These are phyloP conservation scores for Prochilodus magdalenae DNA, from an alignment of 2,113 vertebrate genomes.

Conservation along the genomic window DNA sequence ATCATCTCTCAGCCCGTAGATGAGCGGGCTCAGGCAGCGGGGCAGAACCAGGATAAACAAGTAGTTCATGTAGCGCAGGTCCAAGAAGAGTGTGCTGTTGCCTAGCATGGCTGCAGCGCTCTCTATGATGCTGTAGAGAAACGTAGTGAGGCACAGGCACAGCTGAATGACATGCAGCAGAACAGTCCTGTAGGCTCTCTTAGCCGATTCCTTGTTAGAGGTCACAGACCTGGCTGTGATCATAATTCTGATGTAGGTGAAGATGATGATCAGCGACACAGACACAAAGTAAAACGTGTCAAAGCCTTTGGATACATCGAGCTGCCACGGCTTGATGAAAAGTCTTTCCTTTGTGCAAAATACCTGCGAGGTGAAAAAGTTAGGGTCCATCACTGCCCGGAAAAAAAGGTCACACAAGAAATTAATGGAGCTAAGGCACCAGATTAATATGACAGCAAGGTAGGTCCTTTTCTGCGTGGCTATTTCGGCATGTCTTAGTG, in stretches of 20 bases:
- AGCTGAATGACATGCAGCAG: constrained; percentile 38
- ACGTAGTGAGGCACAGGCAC: constrained; percentile 5
- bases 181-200: constrained; percentile 9
- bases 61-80: constrained; percentile 24
- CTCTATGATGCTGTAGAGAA: constrained; percentile 35
- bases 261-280: constrained; percentile 25
- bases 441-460: constrained; percentile 40
- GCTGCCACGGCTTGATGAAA: constrained; percentile 27
- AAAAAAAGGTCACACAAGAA: constrained; percentile 30
- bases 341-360: constrained; percentile 34
- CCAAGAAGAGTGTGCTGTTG: not conserved
- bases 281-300: constrained; percentile 33
- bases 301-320: constrained; percentile 23
- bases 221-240: constrained; percentile 37
- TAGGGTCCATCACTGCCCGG: not conserved
- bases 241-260: constrained; percentile 40
- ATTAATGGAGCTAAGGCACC: constrained; percentile 27
- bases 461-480: constrained; percentile 35
- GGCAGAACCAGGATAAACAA: constrained; percentile 43
- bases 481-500: constrained; percentile 43
- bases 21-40: constrained; percentile 50
- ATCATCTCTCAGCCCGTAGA: constrained; percentile 57
- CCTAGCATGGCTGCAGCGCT: not conserved
- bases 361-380: not conserved
- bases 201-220: constrained; percentile 35